Evolutionary conservation across 1,140 invertebrate genomes (phyloP), one percentile per base, ranked within the genome.

Genomic region (Sinella curviseta): DNA sequence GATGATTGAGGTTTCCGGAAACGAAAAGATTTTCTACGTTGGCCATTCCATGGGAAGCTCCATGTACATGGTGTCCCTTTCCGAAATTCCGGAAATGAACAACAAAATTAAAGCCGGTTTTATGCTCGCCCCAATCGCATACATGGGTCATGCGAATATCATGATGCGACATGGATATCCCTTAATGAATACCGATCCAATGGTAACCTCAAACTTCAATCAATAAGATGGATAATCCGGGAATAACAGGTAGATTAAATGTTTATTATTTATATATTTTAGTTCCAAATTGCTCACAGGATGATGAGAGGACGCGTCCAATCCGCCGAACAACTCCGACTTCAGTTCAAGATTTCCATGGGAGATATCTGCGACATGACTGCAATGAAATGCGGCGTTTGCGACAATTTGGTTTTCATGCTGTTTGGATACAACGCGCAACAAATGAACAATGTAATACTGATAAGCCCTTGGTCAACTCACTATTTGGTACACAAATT

Each of bases 1-100:
- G 79, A 86, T 89, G 12, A 76, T 90, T 17, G 83, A 85, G 20
- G 77, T 39, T 14, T 90, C 90, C 0, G 84, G 85, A 0, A 78
- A 8, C 34, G 14, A 36, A 16, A 30, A 87, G 30, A 70, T 91
- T 1, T 84, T 84, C 74, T 90, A 89, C 83, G 83, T 90, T 1
- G 90, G 89, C 0, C 88, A 90, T 83, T 90, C 89, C 16, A 89
- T 90, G 85, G 90, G 90, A 60, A 81, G 74, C 4, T 60, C 74
- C 4, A 2, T 4, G 54, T 90, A 90, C 82, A 90, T 91, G 80
- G 89, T 90, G 1, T 89, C 92, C 89, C 86, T 90, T 78, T 88
- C 88, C 3, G 84, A 88, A 77, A 85, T 86, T 67, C 89, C 91
- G 0, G 86, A 90, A 55, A 90, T 90, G 82, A 89, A 90, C 60